Conservation (phyloP, 2,797 vertebrate genomes). For the Loris lydekkerianus region DNA sequence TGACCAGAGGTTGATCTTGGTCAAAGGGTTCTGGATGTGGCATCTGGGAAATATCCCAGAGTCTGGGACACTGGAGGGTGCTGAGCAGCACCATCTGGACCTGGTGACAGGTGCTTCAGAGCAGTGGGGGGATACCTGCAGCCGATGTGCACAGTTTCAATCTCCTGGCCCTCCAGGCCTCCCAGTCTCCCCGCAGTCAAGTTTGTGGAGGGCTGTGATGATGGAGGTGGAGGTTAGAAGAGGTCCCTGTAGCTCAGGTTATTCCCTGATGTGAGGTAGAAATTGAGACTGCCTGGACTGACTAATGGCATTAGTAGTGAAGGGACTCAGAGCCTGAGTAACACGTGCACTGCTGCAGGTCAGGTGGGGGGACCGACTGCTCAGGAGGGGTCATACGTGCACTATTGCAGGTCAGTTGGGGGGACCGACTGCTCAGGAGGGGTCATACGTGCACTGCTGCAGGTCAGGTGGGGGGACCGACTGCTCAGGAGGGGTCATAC, state of each 20-base stretch:
- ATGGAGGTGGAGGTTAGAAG: not conserved
- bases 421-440: no score
- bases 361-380: not conserved
- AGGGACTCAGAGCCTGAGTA: not conserved
- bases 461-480: no score
- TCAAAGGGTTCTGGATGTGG: not conserved
- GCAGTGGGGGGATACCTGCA: not conserved
- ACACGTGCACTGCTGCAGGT: not conserved
- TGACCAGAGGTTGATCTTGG: not conserved
- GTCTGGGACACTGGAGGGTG: not conserved
- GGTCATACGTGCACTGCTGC: no score
- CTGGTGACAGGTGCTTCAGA: not conserved
- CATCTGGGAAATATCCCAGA: not conserved
- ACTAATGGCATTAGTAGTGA: not conserved
- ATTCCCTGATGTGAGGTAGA: not conserved
- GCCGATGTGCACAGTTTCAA: accelerated
- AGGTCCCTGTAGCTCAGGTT: not conserved
- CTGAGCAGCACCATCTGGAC: not conserved
- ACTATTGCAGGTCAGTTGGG: no score
- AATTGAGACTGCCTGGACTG: no score
- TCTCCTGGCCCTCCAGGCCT: not conserved
- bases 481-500: no score
- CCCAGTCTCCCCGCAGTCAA: accelerated
- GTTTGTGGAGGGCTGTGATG: accelerated
- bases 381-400: no score